These are phyloP conservation scores for Paraplagusia blochii DNA, from an alignment of 2,113 vertebrate species.

Conservation along the genomic window DNA sequence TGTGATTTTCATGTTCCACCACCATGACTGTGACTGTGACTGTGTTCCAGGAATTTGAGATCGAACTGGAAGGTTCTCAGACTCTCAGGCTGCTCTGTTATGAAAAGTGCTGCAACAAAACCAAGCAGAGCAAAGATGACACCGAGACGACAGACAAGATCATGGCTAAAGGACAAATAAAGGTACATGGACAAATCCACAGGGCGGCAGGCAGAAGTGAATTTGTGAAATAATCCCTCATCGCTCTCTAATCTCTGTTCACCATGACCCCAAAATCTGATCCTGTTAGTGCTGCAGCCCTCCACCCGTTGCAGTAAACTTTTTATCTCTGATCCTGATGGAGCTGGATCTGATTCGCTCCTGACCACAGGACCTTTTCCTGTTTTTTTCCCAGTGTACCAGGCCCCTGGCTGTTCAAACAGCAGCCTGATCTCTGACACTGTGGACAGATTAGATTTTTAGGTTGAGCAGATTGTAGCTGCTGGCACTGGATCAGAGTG, in stretches of 20 bases:
- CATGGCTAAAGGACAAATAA: slow-evolving; percentile 89
- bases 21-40: neutral
- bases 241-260: too few species aligned
- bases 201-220: too few species aligned
- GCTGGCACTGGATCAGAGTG: slow-evolving; percentile 33
- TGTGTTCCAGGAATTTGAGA: slow-evolving; percentile 85
- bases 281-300: too few species aligned
- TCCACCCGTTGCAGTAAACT: too few species aligned
- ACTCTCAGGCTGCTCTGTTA: slow-evolving; percentile 90
- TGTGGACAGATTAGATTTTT: slow-evolving; percentile 51
- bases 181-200: slow-evolving; percentile 69
- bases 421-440: slow-evolving; percentile 31
- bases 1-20: neutral
- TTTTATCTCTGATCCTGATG: too few species aligned
- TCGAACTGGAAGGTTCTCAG: slow-evolving; percentile 93
- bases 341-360: too few species aligned
- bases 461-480: slow-evolving; percentile 36
- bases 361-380: too few species aligned
- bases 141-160: slow-evolving; percentile 85
- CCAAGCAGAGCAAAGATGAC: slow-evolving; percentile 83
- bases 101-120: slow-evolving; percentile 87
- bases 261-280: too few species aligned
- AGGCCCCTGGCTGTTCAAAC: slow-evolving; percentile 16
- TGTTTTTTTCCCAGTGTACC: slow-evolving; percentile 29
- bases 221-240: too few species aligned